Conservation (phyloP, 92 coral and sea anemone species). For the Galaxea fascicularis region DNA sequence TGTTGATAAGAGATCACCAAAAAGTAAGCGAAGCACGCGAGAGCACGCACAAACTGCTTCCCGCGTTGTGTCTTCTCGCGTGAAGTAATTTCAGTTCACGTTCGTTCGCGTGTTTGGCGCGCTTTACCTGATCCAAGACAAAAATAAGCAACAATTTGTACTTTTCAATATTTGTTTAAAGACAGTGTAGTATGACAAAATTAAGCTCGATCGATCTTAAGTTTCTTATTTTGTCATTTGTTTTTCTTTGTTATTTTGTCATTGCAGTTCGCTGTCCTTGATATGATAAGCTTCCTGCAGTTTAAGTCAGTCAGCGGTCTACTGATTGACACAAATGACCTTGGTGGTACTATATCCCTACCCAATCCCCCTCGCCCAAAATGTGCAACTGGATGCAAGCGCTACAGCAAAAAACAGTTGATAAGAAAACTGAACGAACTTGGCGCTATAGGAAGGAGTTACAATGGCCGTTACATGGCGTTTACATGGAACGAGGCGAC, state of each 20-base stretch:
- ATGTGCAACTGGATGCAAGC: not conserved
- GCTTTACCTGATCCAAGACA: no score
- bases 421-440: slow-evolving; percentile 15
- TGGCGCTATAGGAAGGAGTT: not conserved
- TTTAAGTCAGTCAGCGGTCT: slow-evolving; percentile 6
- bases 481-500: slow-evolving; percentile 20
- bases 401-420: slow-evolving; percentile 16
- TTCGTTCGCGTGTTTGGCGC: no score
- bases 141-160: no score
- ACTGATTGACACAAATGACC: not conserved
- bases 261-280: not conserved
- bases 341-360: not conserved
- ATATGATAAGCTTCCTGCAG: slow-evolving; percentile 1
- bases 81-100: no score
- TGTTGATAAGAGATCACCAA: no score
- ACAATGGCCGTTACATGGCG: slow-evolving; percentile 50
- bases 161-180: no score
- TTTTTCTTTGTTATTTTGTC: not conserved
- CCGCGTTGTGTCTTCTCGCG: no score
- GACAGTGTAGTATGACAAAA: no score
- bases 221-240: no score
- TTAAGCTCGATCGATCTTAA: no score
- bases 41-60: no score
- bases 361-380: not conserved
- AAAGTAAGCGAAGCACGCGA: no score